Base-by-base conservation (phyloP, 2,888 invertebrate species). In the Monochamus alternatus region DNA sequence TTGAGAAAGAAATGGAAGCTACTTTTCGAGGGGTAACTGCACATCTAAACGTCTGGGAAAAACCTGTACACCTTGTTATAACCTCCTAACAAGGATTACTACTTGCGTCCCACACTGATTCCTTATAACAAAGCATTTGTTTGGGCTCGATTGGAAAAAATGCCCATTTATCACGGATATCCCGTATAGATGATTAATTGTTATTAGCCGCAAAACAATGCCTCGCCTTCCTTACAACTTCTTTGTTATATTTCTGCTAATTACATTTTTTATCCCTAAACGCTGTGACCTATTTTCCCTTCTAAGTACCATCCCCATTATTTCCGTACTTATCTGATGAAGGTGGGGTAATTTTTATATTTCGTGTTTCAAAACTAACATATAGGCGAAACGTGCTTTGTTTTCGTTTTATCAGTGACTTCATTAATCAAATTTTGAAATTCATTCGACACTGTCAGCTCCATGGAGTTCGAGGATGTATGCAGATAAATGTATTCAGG, bases 141-240 rank as follows among this genome's bases (percentile, higher is more conserved):
- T 68, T 74, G 68, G 51, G 67, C 52, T 63, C 63, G 74, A 69
- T 74, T 68, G 64, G 68, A 69, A 74, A 74, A 69, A 74, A 74
- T 47, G 47, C 47, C 10, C 14, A 64, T 68, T 68, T 55, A 67
- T 69, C 74, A 68, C 62, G 74, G 22, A 14, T 22, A 10, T 64
- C 66, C 62, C 43, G 63, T 68, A 38, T 38, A 44, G 67, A 74
- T 74, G 74, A 74, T 74, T 74, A 74, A 74, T 74, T 74, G 68
- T 68, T 55, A 69, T 59, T 58, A 68, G 74, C 55, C 14, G 51
- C 52, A 74, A 69, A 74, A 63, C 58, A 60, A 44, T 51, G 59
- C 10, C 5, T 10, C 66, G 51, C 32, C 10, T 62, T 38, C 62
- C 62, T 43, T 63, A 58, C 22, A n/a, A 47, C 44, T 63, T 22